Evolutionary conservation across 2,888 invertebrate genomes (phyloP), one percentile per base, ranked within the genome.

Genomic region (Hipparchia sbordonii): DNA sequence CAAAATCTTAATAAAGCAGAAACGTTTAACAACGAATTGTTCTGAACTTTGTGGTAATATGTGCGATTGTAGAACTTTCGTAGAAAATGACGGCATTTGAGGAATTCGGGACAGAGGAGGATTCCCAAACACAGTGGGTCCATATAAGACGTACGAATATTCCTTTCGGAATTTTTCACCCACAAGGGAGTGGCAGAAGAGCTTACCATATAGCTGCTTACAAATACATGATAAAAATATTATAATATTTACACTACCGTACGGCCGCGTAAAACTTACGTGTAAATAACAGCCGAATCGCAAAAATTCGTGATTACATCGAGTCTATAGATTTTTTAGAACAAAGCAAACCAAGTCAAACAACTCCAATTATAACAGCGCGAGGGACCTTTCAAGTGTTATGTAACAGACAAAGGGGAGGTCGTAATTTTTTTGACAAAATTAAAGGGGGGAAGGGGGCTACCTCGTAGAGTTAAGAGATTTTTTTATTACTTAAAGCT

Each of bases 201-300:
- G 51, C 65, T 39, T 52, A 65, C 23, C 23, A 12, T 63, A 63
- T 65, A 67, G 23, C 57, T 59, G 46, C 13, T 67, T 67, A 67
- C 46, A 48, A 8, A 66, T 67, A 62, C 85, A 85, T 80, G 82
- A 83, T 78, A 79, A 79, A 79, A 81, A 79, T 74, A 70, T 56
- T 75, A 60, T 60, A 68, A 77, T 79, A 79, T 80, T 77, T 79
- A 92, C 81, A 82, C 82, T 84, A 83, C 80, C 78, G 82, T 51
- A 84, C 84, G 84, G 82, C 82, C 82, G 84, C 83, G 82, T 81
- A 82, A 80, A 81, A 84, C 79, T 81, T 80, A 81, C 74, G 79
- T 82, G 82, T 82, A 80, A 80, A 77, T 82, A 83, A 84, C 87
- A 88, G 87, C 89, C 89, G 83, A 85, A 85, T 85, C 81, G 84